Percentiles rank a stretch among this genome's conserved stretches.
Evolutionary conservation across 2,888 invertebrate species (phyloP).

Genomic region (Papilio elwesi): DNA sequence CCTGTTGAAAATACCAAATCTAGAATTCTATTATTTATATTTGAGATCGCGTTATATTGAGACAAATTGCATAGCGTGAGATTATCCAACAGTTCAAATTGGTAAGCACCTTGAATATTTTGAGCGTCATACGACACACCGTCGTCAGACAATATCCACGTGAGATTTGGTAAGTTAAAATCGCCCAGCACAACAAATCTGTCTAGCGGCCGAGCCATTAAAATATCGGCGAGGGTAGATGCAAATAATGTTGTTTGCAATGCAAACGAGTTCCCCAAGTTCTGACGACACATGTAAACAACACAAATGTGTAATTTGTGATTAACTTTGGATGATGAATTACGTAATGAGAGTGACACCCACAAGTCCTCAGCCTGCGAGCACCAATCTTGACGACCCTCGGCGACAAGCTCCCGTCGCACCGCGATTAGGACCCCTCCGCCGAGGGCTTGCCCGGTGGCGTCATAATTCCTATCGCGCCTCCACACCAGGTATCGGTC

Average conservation of each 20-base stretch:
- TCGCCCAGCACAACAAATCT: conserved; percentile 35
- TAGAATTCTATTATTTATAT: conserved; percentile 22
- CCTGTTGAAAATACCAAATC: conserved; percentile 29
- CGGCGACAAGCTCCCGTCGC: conserved; percentile 25
- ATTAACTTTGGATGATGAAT: not conserved
- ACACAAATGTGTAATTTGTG: conserved; percentile 36
- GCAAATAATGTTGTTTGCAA: conserved; percentile 19
- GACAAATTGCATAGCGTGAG: conserved; percentile 19
- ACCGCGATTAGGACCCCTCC: conserved; percentile 39
- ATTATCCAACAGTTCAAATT: conserved; percentile 32
- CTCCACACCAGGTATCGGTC: conserved; percentile 36
- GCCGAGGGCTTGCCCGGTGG: conserved; percentile 22
- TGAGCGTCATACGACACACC: not conserved
- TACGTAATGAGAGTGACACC: conserved; percentile 12
- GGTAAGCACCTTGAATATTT: conserved; percentile 5
- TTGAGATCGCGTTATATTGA: conserved; percentile 28
- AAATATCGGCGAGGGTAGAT: conserved; percentile 1
- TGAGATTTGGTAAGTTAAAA: conserved; percentile 32
- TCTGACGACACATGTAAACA: conserved; percentile 38
- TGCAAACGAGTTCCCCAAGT: conserved; percentile 23
- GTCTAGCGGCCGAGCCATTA: not conserved
- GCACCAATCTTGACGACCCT: conserved; percentile 17
- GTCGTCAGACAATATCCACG: conserved; percentile 7
- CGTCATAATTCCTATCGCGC: conserved; percentile 37
- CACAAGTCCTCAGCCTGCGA: conserved; percentile 40